A percentile compares a stretch with the other conserved stretches of the same genome.
Conservation (phyloP, 2,888 invertebrate genomes). For the Cerastoderma edule region DNA sequence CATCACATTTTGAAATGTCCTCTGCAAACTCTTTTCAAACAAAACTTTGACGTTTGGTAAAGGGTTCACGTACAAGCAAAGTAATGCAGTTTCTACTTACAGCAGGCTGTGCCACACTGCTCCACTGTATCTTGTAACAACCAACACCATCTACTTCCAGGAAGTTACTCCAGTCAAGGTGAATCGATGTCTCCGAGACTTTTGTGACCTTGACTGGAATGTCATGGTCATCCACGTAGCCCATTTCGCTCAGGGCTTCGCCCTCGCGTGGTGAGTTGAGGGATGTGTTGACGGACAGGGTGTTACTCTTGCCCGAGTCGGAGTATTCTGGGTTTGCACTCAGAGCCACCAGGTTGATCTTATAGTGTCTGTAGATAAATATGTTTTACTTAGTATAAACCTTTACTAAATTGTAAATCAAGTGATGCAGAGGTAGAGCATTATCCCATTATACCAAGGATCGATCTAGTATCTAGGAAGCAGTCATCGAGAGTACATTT, state of each 20-base stretch:
- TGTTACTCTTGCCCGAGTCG: slow-evolving; percentile 81
- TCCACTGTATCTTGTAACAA: slow-evolving; percentile 82
- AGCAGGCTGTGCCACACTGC: slow-evolving; percentile 82
- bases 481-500: too few relatives aligned
- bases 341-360: slow-evolving; percentile 80
- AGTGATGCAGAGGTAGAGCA: too few relatives aligned
- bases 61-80: background rate
- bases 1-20: too few relatives aligned
- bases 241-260: slow-evolving; percentile 67
- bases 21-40: background rate
- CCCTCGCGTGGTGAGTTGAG: slow-evolving; percentile 61
- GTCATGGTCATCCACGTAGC: slow-evolving; percentile 73
- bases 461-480: too few relatives aligned
- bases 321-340: slow-evolving; percentile 75
- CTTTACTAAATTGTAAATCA: too few relatives aligned
- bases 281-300: slow-evolving; percentile 76
- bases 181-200: slow-evolving; percentile 80
- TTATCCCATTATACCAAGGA: too few relatives aligned
- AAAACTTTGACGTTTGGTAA: background rate
- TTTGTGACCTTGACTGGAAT: slow-evolving; percentile 79
- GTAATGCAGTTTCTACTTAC: too few relatives aligned
- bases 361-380: slow-evolving; percentile 78
- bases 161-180: slow-evolving; percentile 82
- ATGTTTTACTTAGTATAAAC: too few relatives aligned
- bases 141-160: slow-evolving; percentile 76